phyloP scores from a whole-genome alignment of 2,888 invertebrate species.

The Torymus aiolomorphi region DNA sequence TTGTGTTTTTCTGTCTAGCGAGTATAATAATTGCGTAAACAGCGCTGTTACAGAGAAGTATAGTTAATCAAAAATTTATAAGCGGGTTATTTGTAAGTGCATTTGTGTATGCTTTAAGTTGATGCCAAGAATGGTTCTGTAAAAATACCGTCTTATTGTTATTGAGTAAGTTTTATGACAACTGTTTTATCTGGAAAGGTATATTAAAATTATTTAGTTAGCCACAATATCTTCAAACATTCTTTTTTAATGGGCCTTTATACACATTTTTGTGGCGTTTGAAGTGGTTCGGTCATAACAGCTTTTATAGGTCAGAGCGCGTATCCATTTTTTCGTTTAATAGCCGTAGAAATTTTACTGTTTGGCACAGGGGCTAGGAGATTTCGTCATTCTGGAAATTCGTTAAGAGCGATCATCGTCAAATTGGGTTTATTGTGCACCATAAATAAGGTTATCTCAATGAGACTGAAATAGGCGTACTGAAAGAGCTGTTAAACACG shows the following conservation, averaged over 20 bases:
- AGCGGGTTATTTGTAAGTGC: too few relatives aligned
- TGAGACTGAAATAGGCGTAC: slow-evolving; percentile 15
- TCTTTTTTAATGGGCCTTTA: background rate
- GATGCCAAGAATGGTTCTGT: too few relatives aligned
- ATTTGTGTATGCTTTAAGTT: too few relatives aligned
- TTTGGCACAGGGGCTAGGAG: slow-evolving; percentile 18
- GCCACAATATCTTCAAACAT: background rate
- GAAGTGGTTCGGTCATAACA: background rate
- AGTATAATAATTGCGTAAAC: too few relatives aligned
- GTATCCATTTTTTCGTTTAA: slow-evolving; percentile 20
- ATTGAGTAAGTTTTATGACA: too few relatives aligned
- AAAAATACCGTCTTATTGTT: too few relatives aligned
- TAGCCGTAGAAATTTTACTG: slow-evolving; percentile 26
- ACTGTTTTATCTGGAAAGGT: too few relatives aligned
- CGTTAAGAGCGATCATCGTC: slow-evolving; percentile 30
- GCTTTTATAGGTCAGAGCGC: background rate
- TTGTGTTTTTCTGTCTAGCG: too few relatives aligned
- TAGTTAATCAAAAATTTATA: too few relatives aligned
- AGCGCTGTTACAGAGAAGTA: too few relatives aligned
- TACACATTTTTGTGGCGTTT: background rate
- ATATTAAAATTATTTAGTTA: too few relatives aligned
- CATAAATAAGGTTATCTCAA: slow-evolving; percentile 30
- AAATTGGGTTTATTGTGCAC: slow-evolving; percentile 29
- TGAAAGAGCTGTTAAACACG: too few relatives aligned
- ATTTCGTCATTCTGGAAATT: slow-evolving; percentile 18